Percentiles rank a stretch among this genome's conserved stretches.
These are phyloP conservation scores for Idaea dimidiata DNA, from an alignment of 2,888 invertebrate species.

Conservation along the genomic window DNA sequence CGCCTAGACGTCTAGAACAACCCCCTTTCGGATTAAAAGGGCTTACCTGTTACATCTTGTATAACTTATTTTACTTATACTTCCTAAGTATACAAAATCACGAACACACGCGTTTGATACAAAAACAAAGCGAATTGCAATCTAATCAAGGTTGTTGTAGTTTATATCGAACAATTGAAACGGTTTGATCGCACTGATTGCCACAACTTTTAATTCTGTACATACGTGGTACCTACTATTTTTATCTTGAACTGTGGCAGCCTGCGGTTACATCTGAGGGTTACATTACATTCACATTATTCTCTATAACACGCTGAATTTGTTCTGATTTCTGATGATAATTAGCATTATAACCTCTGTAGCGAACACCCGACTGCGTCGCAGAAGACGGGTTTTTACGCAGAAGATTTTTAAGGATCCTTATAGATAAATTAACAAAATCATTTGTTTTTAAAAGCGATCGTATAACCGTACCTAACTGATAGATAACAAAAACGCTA, in stretches of 20 bases:
- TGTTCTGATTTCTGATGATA: too few relatives aligned
- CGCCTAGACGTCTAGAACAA: too few relatives aligned
- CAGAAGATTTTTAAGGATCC: too few relatives aligned
- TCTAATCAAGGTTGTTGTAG: not conserved
- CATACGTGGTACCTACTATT: too few relatives aligned
- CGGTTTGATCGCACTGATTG: not conserved
- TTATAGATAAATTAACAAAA: not conserved
- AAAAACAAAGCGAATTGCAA: slow-evolving; percentile 2
- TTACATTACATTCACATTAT: too few relatives aligned
- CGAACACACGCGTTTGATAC: not conserved
- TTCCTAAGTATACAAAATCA: not conserved
- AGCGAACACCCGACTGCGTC: too few relatives aligned
- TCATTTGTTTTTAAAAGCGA: not conserved
- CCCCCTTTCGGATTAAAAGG: too few relatives aligned
- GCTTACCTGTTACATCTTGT: too few relatives aligned
- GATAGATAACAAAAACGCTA: not conserved
- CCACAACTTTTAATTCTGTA: not conserved
- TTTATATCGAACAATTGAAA: not conserved
- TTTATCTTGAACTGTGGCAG: not conserved
- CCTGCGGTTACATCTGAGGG: not conserved
- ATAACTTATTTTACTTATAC: too few relatives aligned
- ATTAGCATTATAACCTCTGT: too few relatives aligned
- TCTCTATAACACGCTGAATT: too few relatives aligned
- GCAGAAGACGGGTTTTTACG: too few relatives aligned
- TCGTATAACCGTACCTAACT: not conserved